A percentile compares a stretch with the other conserved stretches of the same genome.
phyloP scores from a whole-genome alignment of 2,888 invertebrate species.

The Campaea margaritaria region DNA sequence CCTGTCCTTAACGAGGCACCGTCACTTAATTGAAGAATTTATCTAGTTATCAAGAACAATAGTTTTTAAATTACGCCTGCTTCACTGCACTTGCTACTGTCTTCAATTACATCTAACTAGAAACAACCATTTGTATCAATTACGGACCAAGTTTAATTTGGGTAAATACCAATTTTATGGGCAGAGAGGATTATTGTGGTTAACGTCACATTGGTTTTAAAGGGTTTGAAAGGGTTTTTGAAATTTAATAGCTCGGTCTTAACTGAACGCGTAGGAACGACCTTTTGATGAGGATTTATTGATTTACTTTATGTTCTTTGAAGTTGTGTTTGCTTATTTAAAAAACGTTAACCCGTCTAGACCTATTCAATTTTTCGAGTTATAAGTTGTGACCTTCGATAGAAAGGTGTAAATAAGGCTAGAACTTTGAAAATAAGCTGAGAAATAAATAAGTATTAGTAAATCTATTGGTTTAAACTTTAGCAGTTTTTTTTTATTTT shows the following conservation, averaged over 20 bases:
- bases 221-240: slow-evolving; percentile 68
- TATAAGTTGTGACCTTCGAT: not conserved
- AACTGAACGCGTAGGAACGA: slow-evolving; percentile 57
- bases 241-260: slow-evolving; percentile 68
- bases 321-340: slow-evolving; percentile 7
- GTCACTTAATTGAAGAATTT: slow-evolving; percentile 43
- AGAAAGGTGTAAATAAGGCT: not conserved
- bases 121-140: slow-evolving; percentile 83
- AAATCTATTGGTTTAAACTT: no score
- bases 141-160: slow-evolving; percentile 77
- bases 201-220: slow-evolving; percentile 49
- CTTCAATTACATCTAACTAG: slow-evolving; percentile 80
- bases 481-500: no score
- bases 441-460: no score
- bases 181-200: slow-evolving; percentile 71
- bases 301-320: slow-evolving; percentile 45
- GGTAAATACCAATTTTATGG: slow-evolving; percentile 83
- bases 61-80: slow-evolving; percentile 46
- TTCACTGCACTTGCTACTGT: slow-evolving; percentile 61
- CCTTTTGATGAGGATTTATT: slow-evolving; percentile 71
- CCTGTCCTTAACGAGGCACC: slow-evolving; percentile 6
- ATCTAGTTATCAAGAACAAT: slow-evolving; percentile 47
- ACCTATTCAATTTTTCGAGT: slow-evolving; percentile 9
- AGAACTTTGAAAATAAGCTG: no score
- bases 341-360: slow-evolving; percentile 28